These are phyloP conservation scores for Atopsyche davidsoni DNA, from an alignment of 1,140 invertebrate genomes.

Conservation along the genomic window DNA sequence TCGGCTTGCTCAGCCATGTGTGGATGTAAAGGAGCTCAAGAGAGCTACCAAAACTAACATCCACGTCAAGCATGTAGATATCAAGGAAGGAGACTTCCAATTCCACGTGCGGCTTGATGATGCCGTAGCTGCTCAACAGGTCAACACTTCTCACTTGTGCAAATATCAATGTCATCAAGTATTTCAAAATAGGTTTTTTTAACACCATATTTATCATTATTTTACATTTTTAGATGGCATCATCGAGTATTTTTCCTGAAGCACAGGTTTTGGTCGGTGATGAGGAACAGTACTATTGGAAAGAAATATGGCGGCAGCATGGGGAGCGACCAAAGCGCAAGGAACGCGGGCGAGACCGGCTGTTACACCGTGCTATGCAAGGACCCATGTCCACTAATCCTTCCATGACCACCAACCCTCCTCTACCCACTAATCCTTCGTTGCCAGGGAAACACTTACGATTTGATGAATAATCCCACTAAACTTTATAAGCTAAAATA, in stretches of 20 bases:
- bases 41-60: constrained; percentile 51
- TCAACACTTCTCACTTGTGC: constrained; percentile 8
- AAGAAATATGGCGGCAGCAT: constrained; percentile 20
- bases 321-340: constrained; percentile 19
- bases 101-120: constrained; percentile 56
- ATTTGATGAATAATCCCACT: constrained; percentile 28
- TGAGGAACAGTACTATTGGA: constrained; percentile 27
- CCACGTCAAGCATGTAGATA: constrained; percentile 59
- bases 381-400: neutral
- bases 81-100: constrained; percentile 51
- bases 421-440: too few species aligned
- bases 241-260: constrained; percentile 21
- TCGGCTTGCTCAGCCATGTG: constrained; percentile 52
- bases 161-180: neutral
- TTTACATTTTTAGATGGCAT: constrained; percentile 17
- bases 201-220: constrained; percentile 1
- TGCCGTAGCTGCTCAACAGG: constrained; percentile 48
- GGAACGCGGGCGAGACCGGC: constrained; percentile 21
- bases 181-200: neutral
- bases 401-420: neutral
- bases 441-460: constrained; percentile 24
- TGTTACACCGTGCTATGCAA: constrained; percentile 16
- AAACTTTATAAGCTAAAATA: too few species aligned
- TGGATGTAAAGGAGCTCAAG: constrained; percentile 60
- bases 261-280: constrained; percentile 15